Conservation (phyloP, 2,888 invertebrate species). For the Dynastes grantii region DNA sequence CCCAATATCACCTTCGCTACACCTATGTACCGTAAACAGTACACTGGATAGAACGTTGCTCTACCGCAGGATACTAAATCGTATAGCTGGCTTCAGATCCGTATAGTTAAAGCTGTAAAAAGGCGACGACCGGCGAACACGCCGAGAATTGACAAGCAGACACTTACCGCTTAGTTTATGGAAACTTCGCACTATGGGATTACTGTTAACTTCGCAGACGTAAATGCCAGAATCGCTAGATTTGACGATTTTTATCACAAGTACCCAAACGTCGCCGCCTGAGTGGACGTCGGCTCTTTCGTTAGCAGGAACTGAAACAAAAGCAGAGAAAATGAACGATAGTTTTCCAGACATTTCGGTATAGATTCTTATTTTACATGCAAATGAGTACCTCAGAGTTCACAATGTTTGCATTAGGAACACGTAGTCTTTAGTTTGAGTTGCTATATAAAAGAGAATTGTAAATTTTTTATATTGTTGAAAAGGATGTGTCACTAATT, state of each 20-base stretch:
- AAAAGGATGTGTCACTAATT: too few species aligned
- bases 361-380: too few species aligned
- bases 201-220: constrained; percentile 87
- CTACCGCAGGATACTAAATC: too few species aligned
- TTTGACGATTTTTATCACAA: constrained; percentile 82
- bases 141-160: constrained; percentile 21
- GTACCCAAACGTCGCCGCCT: constrained; percentile 89
- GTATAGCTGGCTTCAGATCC: background rate
- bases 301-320: constrained; percentile 51
- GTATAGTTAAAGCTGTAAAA: background rate
- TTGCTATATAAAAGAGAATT: too few species aligned
- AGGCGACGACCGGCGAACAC: background rate
- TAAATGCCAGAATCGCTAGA: constrained; percentile 85
- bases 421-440: too few species aligned
- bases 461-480: too few species aligned
- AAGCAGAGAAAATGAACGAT: background rate
- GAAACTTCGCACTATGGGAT: constrained; percentile 84
- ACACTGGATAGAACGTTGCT: too few species aligned
- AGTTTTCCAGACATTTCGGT: background rate
- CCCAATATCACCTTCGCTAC: background rate
- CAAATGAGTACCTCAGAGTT: too few species aligned
- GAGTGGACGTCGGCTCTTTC: constrained; percentile 66
- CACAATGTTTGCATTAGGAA: too few species aligned
- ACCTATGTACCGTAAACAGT: too few species aligned
- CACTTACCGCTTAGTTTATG: constrained; percentile 83